Percentiles rank a stretch among this genome's conserved stretches.
Conservation (phyloP, 1,140 invertebrate species). For the Drosophila repleta region DNA sequence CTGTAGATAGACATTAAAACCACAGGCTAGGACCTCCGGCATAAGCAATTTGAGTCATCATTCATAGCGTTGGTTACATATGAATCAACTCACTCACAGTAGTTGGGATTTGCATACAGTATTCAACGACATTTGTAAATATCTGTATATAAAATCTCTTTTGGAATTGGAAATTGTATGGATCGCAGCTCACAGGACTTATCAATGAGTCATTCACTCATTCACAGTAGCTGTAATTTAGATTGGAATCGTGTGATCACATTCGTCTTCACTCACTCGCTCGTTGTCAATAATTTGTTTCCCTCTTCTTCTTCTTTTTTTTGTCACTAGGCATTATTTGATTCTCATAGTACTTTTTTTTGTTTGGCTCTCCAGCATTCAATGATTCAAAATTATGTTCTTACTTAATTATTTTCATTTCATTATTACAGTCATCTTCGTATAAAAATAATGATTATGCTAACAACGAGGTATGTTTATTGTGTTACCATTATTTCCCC, state of each 20-base stretch:
- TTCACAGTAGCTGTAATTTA: conserved; percentile 10
- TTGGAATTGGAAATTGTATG: neutral
- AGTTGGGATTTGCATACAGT: neutral
- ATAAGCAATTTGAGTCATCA: neutral
- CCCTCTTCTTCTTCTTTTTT: neutral
- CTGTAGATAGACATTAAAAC: neutral
- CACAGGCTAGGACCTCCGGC: neutral
- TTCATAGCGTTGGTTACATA: neutral
- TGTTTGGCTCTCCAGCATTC: conserved; percentile 10
- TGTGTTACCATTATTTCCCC: conserved; percentile 56
- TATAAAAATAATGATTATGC: conserved; percentile 74
- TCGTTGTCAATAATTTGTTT: too few relatives aligned
- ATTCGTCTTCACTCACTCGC: neutral
- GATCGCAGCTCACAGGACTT: neutral
- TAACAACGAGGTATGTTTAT: conserved; percentile 76
- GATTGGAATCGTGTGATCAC: neutral
- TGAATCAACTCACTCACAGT: neutral
- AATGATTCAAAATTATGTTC: conserved; percentile 53
- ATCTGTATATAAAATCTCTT: too few relatives aligned
- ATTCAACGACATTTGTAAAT: too few relatives aligned
- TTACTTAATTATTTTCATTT: conserved; percentile 70
- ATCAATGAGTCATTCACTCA: conserved; percentile 3
- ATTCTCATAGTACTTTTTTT: neutral
- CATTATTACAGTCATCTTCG: conserved; percentile 75
- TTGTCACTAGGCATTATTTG: neutral